phyloP scores from a whole-genome alignment of 2,888 invertebrate genomes.

The Nezara viridula region DNA sequence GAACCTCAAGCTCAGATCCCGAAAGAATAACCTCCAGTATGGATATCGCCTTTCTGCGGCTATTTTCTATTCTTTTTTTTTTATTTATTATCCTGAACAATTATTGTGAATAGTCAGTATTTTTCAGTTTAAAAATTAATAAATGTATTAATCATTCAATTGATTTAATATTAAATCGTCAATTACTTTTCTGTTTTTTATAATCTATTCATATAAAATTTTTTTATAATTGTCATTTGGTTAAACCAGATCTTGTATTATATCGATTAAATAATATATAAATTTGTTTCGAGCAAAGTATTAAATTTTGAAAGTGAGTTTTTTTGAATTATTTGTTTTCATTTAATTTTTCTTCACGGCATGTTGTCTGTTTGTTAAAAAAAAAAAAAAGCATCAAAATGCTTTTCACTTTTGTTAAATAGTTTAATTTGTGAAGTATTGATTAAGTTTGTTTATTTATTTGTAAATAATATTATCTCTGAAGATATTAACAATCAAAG shows the following conservation, averaged over 20 bases:
- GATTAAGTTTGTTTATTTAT: constrained; percentile 31
- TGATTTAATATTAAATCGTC: neutral
- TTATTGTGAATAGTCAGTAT: constrained; percentile 37
- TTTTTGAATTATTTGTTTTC: neutral
- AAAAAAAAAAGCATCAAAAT: constrained; percentile 36
- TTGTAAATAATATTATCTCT: constrained; percentile 33
- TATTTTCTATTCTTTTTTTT: neutral
- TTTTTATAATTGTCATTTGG: neutral
- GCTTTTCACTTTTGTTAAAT: constrained; percentile 24
- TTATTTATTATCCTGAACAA: neutral
- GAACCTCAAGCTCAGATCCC: constrained; percentile 56
- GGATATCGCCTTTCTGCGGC: constrained; percentile 16
- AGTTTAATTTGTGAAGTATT: constrained; percentile 28
- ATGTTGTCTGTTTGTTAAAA: constrained; percentile 1
- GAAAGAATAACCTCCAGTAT: constrained; percentile 42
- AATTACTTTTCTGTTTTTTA: constrained; percentile 1
- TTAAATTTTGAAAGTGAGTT: neutral
- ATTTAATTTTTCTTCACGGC: neutral
- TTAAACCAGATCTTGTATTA: constrained; percentile 14
- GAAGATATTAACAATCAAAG: constrained; percentile 28
- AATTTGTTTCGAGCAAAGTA: neutral
- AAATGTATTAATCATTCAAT: neutral
- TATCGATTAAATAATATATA: neutral
- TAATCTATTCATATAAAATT: neutral
- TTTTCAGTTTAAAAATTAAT: constrained; percentile 38